These are phyloP conservation scores for Protosalanx chinensis DNA, from an alignment of 2,797 vertebrate species.

Conservation along the genomic window DNA sequence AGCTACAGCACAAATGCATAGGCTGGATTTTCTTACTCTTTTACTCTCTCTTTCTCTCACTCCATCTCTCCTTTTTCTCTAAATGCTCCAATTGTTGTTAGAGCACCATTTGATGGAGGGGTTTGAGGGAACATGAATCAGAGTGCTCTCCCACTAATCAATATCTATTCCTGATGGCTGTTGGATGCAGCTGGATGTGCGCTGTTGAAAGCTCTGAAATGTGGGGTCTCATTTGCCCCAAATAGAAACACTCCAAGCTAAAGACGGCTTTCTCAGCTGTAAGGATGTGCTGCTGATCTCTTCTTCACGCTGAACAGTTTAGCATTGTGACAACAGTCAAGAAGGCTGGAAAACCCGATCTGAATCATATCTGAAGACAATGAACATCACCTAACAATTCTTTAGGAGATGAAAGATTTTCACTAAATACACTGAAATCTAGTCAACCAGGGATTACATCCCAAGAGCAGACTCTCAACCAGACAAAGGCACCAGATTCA, in stretches of 20 bases:
- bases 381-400: too few species aligned
- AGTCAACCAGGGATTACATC: slow-evolving; percentile 40
- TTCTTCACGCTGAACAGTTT: not conserved
- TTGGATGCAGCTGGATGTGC: not conserved
- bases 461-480: not conserved
- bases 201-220: not conserved
- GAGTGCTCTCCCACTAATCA: slow-evolving; percentile 8
- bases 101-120: not conserved
- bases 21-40: not conserved
- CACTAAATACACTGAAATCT: too few species aligned
- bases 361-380: too few species aligned
- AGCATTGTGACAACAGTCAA: not conserved
- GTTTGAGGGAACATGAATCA: not conserved
- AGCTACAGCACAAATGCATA: not conserved
- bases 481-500: slow-evolving; percentile 9
- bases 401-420: too few species aligned
- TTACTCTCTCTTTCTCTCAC: too few species aligned
- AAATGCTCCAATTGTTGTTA: not conserved
- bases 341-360: not conserved
- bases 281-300: not conserved
- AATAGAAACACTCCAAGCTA: not conserved
- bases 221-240: not conserved
- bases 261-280: slow-evolving; percentile 1
- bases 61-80: slow-evolving; percentile 1
- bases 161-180: slow-evolving; percentile 14